Evolutionary conservation across 92 coral and sea anemone species (phyloP), one percentile per base, ranked within the genome.

Genomic region (Palythoa grandis): DNA sequence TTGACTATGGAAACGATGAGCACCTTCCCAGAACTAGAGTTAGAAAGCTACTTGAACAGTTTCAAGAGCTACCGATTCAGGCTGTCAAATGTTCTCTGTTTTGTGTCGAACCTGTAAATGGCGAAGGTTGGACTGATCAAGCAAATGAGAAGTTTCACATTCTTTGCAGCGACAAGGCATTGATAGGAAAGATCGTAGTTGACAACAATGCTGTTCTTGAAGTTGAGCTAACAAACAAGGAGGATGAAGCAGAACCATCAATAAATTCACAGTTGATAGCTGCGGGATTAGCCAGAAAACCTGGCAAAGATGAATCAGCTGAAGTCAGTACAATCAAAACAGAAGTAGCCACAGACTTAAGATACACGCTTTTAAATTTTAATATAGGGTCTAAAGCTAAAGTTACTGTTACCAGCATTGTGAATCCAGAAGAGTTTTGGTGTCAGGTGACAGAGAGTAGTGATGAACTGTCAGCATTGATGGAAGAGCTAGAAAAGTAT

Each of bases 1-100:
- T 94, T 2, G 98, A 94, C 87, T 94, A 90, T 78, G 98, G 98
- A 3, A 94, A 94, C 72, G 65, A 72, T 70, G 95, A 94, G 50
- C 68, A 66, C 23, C 92, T 91, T 48, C 58, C 92, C 11, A 54
- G 52, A 14, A 78, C 94, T 54, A 83, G 89, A 75, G 74, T 92
- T 16, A 92, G 89, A 67, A 87, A 78, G 54, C 83, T 94, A 40
- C 88, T 53, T 40, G 84, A 77, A n/a, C 89, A 94, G 78, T 94
- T 92, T 75, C 90, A 82, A 15, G 71, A 22, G 10, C 84, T 94
- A 15, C 98, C 98, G 14, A 90, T 83, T 72, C 98, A 92, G 84
- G 92, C 96, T 20, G 65, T 94, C 52, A 85, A 82, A 25, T 86
- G 95, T 74, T 15, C 86, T 19, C 89, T 94, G 7, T 23, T 58